phyloP scores from a whole-genome alignment of 2,797 vertebrate species.

The Alectoris magna region DNA sequence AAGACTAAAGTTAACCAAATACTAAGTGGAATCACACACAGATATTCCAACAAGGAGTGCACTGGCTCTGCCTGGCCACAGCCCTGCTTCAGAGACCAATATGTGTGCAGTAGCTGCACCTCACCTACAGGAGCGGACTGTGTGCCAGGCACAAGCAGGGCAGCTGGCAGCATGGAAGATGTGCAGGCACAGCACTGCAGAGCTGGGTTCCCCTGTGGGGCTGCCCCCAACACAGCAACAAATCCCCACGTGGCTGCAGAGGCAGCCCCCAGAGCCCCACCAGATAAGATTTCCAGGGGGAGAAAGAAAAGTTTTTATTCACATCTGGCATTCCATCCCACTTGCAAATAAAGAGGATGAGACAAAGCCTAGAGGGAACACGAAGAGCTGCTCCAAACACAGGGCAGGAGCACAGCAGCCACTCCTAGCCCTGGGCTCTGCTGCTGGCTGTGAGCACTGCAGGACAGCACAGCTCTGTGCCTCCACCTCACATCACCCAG shows the following conservation, averaged over 20 bases:
- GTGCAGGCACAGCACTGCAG: too few species aligned
- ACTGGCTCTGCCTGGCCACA: background rate
- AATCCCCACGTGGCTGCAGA: too few species aligned
- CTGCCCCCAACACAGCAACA: too few species aligned
- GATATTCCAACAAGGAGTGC: background rate
- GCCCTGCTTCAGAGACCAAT: too few species aligned
- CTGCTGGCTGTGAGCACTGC: background rate
- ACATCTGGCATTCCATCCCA: background rate
- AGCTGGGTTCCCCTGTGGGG: too few species aligned
- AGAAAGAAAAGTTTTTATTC: background rate
- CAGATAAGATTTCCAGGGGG: too few species aligned
- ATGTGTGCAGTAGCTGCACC: too few species aligned
- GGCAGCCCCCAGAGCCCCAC: too few species aligned
- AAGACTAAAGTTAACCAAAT: background rate
- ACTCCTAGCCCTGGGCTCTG: background rate
- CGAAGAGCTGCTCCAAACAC: background rate
- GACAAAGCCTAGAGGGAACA: background rate
- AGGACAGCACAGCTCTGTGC: background rate
- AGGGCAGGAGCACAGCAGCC: fast-evolving
- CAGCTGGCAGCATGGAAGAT: too few species aligned
- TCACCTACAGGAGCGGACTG: too few species aligned
- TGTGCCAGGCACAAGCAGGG: too few species aligned
- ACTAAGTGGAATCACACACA: background rate
- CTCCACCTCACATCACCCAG: background rate
- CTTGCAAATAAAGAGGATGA: background rate